Evolutionary conservation across 1,140 invertebrate species (phyloP).

Genomic region (Heliconius eleuchia): DNA sequence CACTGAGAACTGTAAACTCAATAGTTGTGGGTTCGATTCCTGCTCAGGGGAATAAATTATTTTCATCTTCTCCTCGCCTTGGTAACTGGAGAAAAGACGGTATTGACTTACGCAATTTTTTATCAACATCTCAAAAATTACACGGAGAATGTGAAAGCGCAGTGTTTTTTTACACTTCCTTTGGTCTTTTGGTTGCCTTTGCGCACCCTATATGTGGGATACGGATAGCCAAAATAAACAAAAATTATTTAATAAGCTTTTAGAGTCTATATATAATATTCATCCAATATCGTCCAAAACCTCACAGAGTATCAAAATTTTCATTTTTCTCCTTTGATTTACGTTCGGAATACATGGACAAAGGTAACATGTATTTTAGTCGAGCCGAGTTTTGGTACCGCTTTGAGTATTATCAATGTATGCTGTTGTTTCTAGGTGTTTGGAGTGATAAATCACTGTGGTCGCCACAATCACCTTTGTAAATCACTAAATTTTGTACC

Average conservation of each 20-base stretch:
- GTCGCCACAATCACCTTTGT: slow-evolving; percentile 22
- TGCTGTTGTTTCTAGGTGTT: slow-evolving; percentile 5
- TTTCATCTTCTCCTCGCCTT: neutral
- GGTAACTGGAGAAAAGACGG: neutral
- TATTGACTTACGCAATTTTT: neutral
- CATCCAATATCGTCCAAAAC: neutral
- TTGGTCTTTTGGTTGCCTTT: too few relatives aligned
- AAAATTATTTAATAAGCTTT: too few relatives aligned
- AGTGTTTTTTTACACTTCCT: too few relatives aligned
- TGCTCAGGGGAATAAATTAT: neutral
- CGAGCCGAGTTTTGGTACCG: slow-evolving; percentile 3
- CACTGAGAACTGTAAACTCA: neutral
- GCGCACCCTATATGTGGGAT: too few relatives aligned
- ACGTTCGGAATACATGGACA: neutral
- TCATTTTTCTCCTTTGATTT: neutral
- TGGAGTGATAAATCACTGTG: slow-evolving; percentile 24
- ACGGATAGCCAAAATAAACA: too few relatives aligned
- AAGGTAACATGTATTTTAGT: slow-evolving; percentile 16
- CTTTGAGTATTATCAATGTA: slow-evolving; percentile 22
- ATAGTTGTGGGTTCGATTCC: neutral
- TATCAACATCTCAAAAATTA: neutral
- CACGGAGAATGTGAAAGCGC: too few relatives aligned
- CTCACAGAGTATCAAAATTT: neutral
- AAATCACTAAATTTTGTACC: slow-evolving; percentile 20
- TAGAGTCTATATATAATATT: neutral